Evolutionary conservation across 2,797 vertebrate genomes (phyloP).

Genomic region (Garrulus glandarius): DNA sequence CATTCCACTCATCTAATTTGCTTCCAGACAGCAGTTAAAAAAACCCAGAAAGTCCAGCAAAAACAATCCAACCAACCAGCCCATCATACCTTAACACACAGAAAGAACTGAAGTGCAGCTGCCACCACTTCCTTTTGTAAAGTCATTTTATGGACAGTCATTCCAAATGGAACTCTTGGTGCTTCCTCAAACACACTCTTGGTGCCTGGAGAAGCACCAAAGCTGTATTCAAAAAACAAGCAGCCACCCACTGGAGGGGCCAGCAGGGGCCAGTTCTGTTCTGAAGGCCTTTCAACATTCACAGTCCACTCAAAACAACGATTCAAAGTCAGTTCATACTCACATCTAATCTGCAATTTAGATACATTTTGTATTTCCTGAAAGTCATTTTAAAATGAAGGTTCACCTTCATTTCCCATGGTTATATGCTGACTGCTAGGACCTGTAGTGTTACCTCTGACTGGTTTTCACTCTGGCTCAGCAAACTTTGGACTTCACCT

Average conservation of each 20-base stretch:
- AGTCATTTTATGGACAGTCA: background rate
- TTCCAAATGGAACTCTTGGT: background rate
- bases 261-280: background rate
- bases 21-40: background rate
- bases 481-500: background rate
- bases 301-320: fast-evolving
- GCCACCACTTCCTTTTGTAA: background rate
- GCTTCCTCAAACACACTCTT: background rate
- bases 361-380: background rate
- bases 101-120: background rate
- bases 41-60: background rate
- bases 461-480: background rate
- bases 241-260: background rate
- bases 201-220: background rate
- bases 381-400: background rate
- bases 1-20: background rate
- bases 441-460: background rate
- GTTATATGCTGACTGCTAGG: background rate
- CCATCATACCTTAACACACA: background rate
- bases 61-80: background rate
- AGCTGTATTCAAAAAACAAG: background rate
- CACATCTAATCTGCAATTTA: background rate
- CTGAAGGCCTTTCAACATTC: background rate
- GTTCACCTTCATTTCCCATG: background rate
- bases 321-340: background rate